Base-by-base conservation (phyloP, 1,140 invertebrate species). In the Chelonus insularis region DNA sequence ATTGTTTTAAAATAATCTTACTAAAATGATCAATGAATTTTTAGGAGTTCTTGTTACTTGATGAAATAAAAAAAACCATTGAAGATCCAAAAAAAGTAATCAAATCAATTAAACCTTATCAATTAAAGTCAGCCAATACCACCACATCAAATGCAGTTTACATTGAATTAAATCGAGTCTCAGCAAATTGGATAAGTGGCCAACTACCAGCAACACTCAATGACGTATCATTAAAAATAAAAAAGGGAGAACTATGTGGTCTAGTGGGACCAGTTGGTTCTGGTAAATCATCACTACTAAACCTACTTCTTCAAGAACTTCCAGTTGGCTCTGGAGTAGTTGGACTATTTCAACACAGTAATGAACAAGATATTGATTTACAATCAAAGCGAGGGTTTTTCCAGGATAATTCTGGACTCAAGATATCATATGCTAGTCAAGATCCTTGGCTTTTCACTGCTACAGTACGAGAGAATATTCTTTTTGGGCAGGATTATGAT, bases 231-330 rank as follows among this genome's bases (percentile, higher is more conserved):
- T 7, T 29, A 7, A 29, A 3, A 4, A 29, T 29, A 4, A 29
- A 29, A 29, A 7, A 7, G 3, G 25, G 25, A 3, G 25, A 29
- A 29, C 72, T 94, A 1, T 86, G 89, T 57, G 88, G 88, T 0
- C 80, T 94, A 1, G 88, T 93, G 48, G 92, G 92, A 4, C 83
- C 87, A 4, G 91, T 94, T 16, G 92, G 91, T 1, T 86, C 88
- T 0, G 91, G 91, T 41, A 94, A 94, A 79, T 88, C 89, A 4
- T 89, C 91, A 0, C 67, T 94, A 12, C 75, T 94, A 1, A 86
- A 92, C 78, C 66, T 90, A 21, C 73, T 93, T 4, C 77, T 93
- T 23, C 87, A 86, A 45, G 92, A 94, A 72, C 70, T 93, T 36
- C 85, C 87, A 4, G 70, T 88, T 11, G 80, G 81, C 0, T 77